Evolutionary conservation across 2,888 invertebrate species (phyloP).

Genomic region (Laothoe populi): DNA sequence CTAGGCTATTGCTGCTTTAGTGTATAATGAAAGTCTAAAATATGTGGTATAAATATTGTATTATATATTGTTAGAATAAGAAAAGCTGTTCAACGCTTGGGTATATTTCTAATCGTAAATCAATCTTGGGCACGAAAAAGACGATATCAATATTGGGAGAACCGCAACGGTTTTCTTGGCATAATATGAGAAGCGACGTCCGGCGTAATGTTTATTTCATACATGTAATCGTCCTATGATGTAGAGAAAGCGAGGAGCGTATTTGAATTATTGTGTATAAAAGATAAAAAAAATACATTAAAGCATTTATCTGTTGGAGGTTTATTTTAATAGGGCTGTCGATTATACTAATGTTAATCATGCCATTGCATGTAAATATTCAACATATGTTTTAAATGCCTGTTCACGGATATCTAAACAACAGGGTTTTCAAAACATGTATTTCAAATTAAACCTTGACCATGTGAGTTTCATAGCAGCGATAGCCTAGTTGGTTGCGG

Average conservation of each 20-base stretch:
- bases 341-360: no score
- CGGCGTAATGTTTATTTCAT: constrained; percentile 81
- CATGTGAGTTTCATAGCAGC: no score
- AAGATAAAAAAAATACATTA: neutral
- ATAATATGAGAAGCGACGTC: constrained; percentile 68
- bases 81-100: constrained; percentile 1
- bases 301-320: neutral
- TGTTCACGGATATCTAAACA: no score
- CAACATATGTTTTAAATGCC: no score
- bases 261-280: neutral
- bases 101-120: constrained; percentile 21
- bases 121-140: constrained; percentile 56
- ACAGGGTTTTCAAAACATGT: no score
- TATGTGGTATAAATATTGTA: neutral
- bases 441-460: no score
- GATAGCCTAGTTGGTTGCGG: no score
- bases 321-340: no score
- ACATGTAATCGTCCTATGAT: constrained; percentile 80
- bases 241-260: constrained; percentile 58
- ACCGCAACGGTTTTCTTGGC: constrained; percentile 58
- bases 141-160: constrained; percentile 67
- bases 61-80: neutral
- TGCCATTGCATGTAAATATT: no score
- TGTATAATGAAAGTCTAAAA: neutral
- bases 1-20: no score